Conservation (phyloP, 1,140 invertebrate genomes). For the Polypedilum pembai region DNA sequence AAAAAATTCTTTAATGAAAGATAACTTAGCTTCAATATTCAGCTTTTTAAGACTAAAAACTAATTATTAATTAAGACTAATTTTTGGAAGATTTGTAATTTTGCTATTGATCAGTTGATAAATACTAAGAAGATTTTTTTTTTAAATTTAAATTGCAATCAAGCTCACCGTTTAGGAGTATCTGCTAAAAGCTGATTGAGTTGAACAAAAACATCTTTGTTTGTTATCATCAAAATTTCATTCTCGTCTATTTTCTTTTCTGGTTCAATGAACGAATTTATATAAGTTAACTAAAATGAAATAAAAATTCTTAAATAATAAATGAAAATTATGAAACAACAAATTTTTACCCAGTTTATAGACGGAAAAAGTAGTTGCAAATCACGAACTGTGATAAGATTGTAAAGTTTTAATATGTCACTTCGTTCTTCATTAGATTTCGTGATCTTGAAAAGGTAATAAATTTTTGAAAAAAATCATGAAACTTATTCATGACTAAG, state of each 20-base stretch:
- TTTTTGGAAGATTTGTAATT: too few relatives aligned
- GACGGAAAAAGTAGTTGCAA: not conserved
- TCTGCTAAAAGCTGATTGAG: slow-evolving; percentile 43
- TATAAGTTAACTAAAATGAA: slow-evolving; percentile 12
- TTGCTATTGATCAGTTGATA: too few relatives aligned
- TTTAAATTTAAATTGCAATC: slow-evolving; percentile 33
- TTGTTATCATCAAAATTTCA: slow-evolving; percentile 21
- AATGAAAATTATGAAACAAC: not conserved
- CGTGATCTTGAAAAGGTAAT: slow-evolving; percentile 45
- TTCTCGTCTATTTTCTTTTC: not conserved
- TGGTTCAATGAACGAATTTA: slow-evolving; percentile 1
- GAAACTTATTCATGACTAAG: slow-evolving; percentile 32
- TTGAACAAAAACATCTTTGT: not conserved
- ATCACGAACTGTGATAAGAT: not conserved
- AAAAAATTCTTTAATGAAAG: too few relatives aligned
- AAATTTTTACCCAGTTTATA: not conserved
- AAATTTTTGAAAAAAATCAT: slow-evolving; percentile 35
- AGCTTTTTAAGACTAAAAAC: too few relatives aligned
- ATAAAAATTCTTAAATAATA: too few relatives aligned
- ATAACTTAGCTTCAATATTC: too few relatives aligned
- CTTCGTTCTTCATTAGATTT: not conserved
- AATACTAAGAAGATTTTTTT: too few relatives aligned
- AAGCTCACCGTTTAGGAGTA: slow-evolving; percentile 48
- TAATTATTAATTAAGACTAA: too few relatives aligned
- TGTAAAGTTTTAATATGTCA: not conserved